Conservation (phyloP, 2,797 vertebrate genomes). For the Girardinus metallicus region DNA sequence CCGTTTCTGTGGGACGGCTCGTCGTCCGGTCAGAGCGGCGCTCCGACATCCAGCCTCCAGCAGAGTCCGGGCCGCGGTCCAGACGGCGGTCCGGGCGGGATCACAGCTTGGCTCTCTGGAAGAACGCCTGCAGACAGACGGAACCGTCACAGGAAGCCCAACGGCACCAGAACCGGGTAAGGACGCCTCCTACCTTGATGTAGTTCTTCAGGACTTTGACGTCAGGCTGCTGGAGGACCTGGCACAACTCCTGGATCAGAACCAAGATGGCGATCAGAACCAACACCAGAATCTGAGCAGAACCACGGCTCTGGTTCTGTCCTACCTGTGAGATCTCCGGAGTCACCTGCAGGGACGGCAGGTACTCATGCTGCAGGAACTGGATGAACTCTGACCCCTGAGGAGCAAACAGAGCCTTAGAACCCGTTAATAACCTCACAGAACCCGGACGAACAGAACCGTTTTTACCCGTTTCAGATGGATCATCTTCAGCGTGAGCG, state of each 20-base stretch:
- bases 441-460: not conserved
- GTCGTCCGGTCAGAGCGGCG: not conserved
- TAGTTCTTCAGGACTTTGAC: slow-evolving; percentile 97
- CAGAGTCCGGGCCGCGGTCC: slow-evolving; percentile 4
- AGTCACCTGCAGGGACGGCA: slow-evolving; percentile 94
- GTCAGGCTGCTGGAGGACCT: slow-evolving; percentile 96
- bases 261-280: not conserved
- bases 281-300: not conserved
- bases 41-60: slow-evolving; percentile 39
- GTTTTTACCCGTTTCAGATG: slow-evolving; percentile 94
- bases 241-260: slow-evolving; percentile 89
- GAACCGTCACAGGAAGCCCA: not conserved
- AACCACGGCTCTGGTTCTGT: not conserved
- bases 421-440: not conserved
- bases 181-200: slow-evolving; percentile 86
- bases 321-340: slow-evolving; percentile 95
- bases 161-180: not conserved
- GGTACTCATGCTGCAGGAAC: slow-evolving; percentile 95
- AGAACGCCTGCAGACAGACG: slow-evolving; percentile 86
- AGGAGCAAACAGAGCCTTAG: not conserved
- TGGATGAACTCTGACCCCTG: slow-evolving; percentile 96
- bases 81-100: slow-evolving; percentile 63
- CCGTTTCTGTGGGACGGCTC: not conserved
- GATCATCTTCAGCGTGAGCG: slow-evolving; percentile 94
- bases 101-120: slow-evolving; percentile 91